phyloP scores from a whole-genome alignment of 1,140 invertebrate genomes.

The Neuroterus valhalla region DNA sequence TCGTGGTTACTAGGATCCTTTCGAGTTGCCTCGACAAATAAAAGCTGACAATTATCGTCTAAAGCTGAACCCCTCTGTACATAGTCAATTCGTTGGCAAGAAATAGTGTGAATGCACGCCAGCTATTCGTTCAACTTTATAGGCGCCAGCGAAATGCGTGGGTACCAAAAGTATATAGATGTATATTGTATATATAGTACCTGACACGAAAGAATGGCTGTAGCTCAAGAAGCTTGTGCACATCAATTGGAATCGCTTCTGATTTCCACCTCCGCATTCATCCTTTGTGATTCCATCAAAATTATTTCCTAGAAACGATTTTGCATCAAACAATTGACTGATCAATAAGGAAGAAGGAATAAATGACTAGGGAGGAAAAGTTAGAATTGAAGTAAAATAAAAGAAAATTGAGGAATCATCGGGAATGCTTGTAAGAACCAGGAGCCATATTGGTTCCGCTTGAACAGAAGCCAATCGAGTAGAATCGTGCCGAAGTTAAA shows the following conservation, averaged over 20 bases:
- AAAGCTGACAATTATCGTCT: no score
- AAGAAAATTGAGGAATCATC: constrained; percentile 50
- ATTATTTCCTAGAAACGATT: constrained; percentile 29
- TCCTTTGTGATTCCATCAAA: constrained; percentile 34
- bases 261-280: constrained; percentile 38
- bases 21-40: no score
- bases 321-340: constrained; percentile 29
- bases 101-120: constrained; percentile 45
- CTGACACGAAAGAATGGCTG: constrained; percentile 41
- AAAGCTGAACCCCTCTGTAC: no score
- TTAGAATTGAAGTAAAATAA: constrained; percentile 39
- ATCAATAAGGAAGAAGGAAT: constrained; percentile 24
- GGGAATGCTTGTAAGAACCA: constrained; percentile 36
- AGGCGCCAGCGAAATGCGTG: constrained; percentile 24
- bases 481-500: constrained; percentile 50
- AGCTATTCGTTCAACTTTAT: not conserved
- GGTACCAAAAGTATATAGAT: constrained; percentile 33
- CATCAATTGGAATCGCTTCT: constrained; percentile 42
- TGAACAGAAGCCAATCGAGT: constrained; percentile 48
- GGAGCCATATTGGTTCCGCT: constrained; percentile 54
- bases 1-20: no score
- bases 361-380: not conserved
- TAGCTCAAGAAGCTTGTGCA: constrained; percentile 40
- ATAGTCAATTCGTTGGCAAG: not conserved
- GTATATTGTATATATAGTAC: no score